Evolutionary conservation across 2,888 invertebrate species (phyloP), one percentile per base, ranked within the genome.

Genomic region (Myopa testacea): DNA sequence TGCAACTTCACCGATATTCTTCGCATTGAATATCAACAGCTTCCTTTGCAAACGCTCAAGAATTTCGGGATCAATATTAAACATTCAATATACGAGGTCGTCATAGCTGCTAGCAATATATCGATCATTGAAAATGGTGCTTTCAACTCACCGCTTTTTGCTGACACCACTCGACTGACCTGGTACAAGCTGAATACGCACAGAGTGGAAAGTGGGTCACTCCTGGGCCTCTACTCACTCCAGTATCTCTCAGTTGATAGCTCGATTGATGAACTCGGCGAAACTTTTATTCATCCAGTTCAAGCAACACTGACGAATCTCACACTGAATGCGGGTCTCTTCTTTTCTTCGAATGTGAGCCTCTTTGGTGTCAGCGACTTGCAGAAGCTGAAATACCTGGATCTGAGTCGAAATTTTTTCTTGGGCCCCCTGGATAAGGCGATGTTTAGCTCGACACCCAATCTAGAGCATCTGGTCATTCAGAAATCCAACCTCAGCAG

Each of bases 261-360:
- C 1, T 78, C 73, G 4, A 62, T 87, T 7, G 73, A 78, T 0
- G 62, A 71, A 0, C 77, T 87, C 3, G 81, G 83, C 65, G 73
- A 85, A 34, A 81, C 83, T 4, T 84, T 88, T 50, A 81, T 88
- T 63, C 88, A 88, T 65, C 87, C 88, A 0, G 83, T 88, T 0
- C 87, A 87, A 76, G 76, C 81, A 3, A 85, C 86, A 0, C 79
- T 88, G 3, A 78, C 78, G 0, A 82, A 83, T 19, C 76, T 88
- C 4, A 80, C 78, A n/a, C 63, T 88, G 3, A 84, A 84, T 78
- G 81, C 81, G 1, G 82, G 83, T 16, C 74, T 86, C 0, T 16
- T 12, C 0, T 80, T 86, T 4, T 55, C 78, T 0, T 82, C 83
- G 26, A 76, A 81, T 10, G 76, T 79, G 0, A 84, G 81, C 52